These are phyloP conservation scores for Akabosia matsudoensis DNA, from an alignment of 1,140 invertebrate species.

Conservation along the genomic window DNA sequence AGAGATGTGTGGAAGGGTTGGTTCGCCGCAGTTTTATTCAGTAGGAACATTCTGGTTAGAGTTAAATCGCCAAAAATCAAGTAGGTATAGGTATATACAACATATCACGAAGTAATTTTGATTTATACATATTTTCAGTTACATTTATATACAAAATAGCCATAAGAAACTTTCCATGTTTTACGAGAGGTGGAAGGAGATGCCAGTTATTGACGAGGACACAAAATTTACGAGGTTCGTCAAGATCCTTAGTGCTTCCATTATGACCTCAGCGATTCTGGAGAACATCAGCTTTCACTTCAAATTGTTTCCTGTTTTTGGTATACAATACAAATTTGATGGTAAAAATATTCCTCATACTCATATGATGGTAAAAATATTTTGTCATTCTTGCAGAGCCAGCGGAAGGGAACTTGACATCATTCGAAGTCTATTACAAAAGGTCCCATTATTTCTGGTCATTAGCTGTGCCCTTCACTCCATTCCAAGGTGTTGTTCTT, in stretches of 20 bases:
- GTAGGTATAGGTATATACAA: not conserved
- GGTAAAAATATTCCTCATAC: not conserved
- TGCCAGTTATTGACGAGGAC: not conserved
- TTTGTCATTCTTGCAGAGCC: not conserved
- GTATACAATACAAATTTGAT: not conserved
- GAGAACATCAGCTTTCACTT: constrained; percentile 12
- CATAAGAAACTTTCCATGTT: not conserved
- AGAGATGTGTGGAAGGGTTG: not conserved
- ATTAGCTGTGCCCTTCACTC: not conserved
- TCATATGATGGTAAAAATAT: not conserved
- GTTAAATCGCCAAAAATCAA: not conserved
- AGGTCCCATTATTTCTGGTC: not conserved
- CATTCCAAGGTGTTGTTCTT: not conserved
- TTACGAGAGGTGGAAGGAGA: not conserved
- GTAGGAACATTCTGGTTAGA: not conserved
- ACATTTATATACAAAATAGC: not conserved
- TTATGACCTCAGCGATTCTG: constrained; percentile 7
- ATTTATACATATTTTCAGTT: not conserved
- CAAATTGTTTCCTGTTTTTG: constrained; percentile 11
- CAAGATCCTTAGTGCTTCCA: not conserved
- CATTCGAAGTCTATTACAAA: constrained; percentile 3
- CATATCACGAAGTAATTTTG: not conserved
- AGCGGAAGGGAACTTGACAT: not conserved
- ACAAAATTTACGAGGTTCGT: not conserved
- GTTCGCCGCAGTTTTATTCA: not conserved